Base-by-base conservation (phyloP, 1,140 invertebrate genomes). In the Drosophila fuyamai region DNA sequence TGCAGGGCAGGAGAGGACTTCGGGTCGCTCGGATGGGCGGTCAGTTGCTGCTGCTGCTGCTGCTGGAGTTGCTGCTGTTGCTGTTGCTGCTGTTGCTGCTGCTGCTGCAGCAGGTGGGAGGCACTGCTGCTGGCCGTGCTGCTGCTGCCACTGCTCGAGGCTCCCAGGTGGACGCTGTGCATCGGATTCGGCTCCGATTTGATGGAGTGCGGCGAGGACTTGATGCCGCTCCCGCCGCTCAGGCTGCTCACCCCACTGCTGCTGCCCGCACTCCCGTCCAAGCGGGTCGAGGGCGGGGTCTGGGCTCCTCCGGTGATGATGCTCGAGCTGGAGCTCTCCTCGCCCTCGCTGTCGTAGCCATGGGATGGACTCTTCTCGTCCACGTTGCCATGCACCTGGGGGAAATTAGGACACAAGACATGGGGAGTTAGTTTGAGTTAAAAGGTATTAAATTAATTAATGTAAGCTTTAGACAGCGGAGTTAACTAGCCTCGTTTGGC, bases 271-370 rank as follows among this genome's bases (percentile, higher is more conserved):
- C 90, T 92, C 48, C 92, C 92, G 55, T 91, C 92, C 43, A 92
- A 32, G 1, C 90, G 90, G 8, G 81, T 88, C 14, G 93, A 93
- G 0, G 92, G 91, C 48, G 92, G 92, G 8, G 92, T 92, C 75
- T 92, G 92, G 8, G 92, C 89, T 5, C 91, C 91, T 8, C 92
- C 92, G 2, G 91, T 92, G 12, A 92, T 81, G 50, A 93, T 84
- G 59, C 91, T 92, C 10, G 93, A 93, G 55, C 93, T 93, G 81
- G 94, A 94, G 43, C 94, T 94, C 72, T 95, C 94, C 70, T 94
- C 94, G 32, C 94, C 94, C 63, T 94, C 94, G 76, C 94, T 94
- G 60, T 94, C 94, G 81, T 94, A 94, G 53, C 89, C 91, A 60
- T 93, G 93, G 6, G 92, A 92, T 14, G 94, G 93, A 32, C 93